phyloP scores from a whole-genome alignment of 2,888 invertebrate species.

The Ecdyonurus torrentis region DNA sequence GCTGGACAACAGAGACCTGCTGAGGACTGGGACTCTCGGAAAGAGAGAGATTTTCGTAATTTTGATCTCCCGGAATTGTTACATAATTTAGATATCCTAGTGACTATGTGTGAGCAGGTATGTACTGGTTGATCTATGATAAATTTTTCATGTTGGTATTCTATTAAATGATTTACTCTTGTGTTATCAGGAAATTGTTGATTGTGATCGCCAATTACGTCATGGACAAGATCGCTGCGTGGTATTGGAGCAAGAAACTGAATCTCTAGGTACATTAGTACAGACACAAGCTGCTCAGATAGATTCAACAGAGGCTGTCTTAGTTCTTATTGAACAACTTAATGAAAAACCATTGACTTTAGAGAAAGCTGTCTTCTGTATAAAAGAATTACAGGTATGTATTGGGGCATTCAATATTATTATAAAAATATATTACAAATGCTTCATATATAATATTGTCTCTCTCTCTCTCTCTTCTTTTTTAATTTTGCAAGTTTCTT shows the following conservation, averaged over 20 bases:
- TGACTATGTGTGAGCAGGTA: constrained; percentile 85
- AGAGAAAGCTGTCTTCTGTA: constrained; percentile 37
- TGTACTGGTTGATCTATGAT: constrained; percentile 4
- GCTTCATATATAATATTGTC: too few relatives aligned
- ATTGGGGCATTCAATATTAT: too few relatives aligned
- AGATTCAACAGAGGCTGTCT: constrained; percentile 48
- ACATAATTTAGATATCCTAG: constrained; percentile 80
- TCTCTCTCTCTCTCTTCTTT: too few relatives aligned
- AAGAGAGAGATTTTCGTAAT: constrained; percentile 41
- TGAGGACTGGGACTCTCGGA: constrained; percentile 36
- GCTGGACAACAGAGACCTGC: constrained; percentile 43
- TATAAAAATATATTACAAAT: too few relatives aligned
- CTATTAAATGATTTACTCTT: not conserved
- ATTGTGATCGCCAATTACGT: constrained; percentile 59
- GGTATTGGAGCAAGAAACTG: constrained; percentile 61
- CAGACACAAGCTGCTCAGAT: constrained; percentile 56
- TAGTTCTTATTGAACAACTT: constrained; percentile 46
- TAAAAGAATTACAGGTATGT: constrained; percentile 35
- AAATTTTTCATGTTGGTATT: not conserved
- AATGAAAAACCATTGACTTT: constrained; percentile 34
- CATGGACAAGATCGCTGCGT: constrained; percentile 63
- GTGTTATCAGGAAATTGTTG: constrained; percentile 57
- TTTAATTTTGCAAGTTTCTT: too few relatives aligned
- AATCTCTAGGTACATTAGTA: constrained; percentile 45
- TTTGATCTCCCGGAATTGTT: constrained; percentile 76